These are phyloP conservation scores for Rhizomys pruinosus DNA, from an alignment of 2,113 vertebrate genomes.

Conservation along the genomic window DNA sequence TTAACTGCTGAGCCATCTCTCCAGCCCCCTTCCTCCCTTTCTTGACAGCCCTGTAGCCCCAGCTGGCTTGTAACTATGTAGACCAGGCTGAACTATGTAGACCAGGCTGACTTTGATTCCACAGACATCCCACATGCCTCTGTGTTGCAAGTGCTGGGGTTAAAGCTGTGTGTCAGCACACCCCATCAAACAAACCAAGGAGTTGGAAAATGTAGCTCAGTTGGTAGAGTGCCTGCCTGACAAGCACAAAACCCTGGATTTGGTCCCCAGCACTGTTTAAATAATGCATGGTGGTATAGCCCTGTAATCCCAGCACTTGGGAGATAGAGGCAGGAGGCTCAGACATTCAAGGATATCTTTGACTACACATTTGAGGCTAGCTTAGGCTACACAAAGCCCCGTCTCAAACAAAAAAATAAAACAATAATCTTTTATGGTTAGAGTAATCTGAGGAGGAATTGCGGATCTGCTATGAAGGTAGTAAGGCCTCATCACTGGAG, in stretches of 20 bases:
- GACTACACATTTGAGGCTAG: neutral
- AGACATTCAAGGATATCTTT: neutral
- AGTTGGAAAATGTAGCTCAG: neutral
- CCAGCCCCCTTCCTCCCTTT: too few relatives aligned
- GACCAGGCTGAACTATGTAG: too few relatives aligned
- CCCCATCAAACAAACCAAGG: neutral
- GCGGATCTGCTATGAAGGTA: neutral
- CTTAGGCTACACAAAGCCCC: neutral
- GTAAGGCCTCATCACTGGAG: neutral
- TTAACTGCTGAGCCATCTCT: too few relatives aligned
- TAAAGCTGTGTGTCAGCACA: too few relatives aligned
- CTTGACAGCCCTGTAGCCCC: too few relatives aligned
- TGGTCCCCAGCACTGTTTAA: too few relatives aligned
- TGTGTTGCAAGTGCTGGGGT: too few relatives aligned
- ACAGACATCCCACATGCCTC: too few relatives aligned
- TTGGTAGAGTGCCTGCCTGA: neutral
- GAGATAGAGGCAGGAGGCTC: neutral
- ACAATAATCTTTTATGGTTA: neutral
- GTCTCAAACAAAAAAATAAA: neutral
- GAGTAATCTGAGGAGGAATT: constrained; percentile 22
- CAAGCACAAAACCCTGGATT: neutral
- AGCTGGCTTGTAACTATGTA: too few relatives aligned
- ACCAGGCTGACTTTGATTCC: too few relatives aligned
- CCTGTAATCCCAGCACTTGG: neutral
- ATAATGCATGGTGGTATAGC: neutral